These are phyloP conservation scores for Sinocyclocheilus anshuiensis DNA, from an alignment of 2,113 vertebrate genomes.

Conservation along the genomic window DNA sequence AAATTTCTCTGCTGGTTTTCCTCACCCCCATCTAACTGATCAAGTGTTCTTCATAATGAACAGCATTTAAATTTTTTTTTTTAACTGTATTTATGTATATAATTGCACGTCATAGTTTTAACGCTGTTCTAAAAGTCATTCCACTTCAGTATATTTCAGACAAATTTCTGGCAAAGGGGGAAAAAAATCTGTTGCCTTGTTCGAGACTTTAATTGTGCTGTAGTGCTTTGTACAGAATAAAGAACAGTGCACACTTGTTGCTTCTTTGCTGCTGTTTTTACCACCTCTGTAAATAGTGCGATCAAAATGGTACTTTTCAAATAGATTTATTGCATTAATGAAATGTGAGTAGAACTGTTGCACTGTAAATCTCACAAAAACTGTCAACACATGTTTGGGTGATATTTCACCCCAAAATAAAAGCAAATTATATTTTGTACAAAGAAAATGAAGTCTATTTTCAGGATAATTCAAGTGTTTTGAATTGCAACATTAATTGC, in stretches of 20 bases:
- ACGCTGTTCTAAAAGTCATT: conserved; percentile 15
- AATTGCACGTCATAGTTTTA: conserved; percentile 2
- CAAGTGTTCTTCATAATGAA: conserved; percentile 14
- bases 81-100: conserved; percentile 33
- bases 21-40: neutral
- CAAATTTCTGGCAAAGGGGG: conserved; percentile 24
- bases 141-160: conserved; percentile 48
- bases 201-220: conserved; percentile 77
- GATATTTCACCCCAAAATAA: neutral
- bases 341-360: neutral
- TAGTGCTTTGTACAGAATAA: conserved; percentile 91
- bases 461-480: neutral
- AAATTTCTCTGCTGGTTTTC: neutral
- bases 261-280: neutral
- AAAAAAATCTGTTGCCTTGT: conserved; percentile 52
- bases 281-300: neutral
- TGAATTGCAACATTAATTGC: neutral
- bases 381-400: neutral
- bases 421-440: neutral
- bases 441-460: neutral
- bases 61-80: neutral
- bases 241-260: conserved; percentile 79
- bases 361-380: neutral
- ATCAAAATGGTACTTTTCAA: neutral
- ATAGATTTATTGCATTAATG: neutral